These are phyloP conservation scores for Microtus montanus DNA, from an alignment of 2,113 vertebrate species.

Conservation along the genomic window DNA sequence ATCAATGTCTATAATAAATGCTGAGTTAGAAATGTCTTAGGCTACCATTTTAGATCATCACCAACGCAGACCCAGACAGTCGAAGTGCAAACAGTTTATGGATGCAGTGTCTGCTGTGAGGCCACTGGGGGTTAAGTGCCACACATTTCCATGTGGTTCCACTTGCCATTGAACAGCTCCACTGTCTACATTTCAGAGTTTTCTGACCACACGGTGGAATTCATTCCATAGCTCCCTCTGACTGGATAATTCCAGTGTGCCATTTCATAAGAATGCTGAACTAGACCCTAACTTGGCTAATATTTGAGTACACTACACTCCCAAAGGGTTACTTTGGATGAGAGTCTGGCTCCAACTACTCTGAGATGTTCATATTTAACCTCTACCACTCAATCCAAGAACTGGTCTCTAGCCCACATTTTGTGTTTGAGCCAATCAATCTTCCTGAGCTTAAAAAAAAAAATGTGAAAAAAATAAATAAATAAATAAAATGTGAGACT, in stretches of 20 bases:
- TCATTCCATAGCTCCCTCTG: conserved; percentile 71
- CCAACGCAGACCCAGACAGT: conserved; percentile 57
- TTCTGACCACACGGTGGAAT: conserved; percentile 41
- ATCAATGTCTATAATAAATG: background rate
- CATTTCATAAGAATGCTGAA: conserved; percentile 76
- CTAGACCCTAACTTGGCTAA: conserved; percentile 74
- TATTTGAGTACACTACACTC: conserved; percentile 69
- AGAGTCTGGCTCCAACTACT: conserved; percentile 66
- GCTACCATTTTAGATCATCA: conserved; percentile 69
- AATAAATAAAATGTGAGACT: background rate
- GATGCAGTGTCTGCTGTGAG: conserved; percentile 35
- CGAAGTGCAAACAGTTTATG: conserved; percentile 25
- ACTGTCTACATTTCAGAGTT: conserved; percentile 37
- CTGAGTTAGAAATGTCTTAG: conserved; percentile 70
- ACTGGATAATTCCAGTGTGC: conserved; percentile 76
- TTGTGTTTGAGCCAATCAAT: conserved; percentile 35
- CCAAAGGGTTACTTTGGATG: conserved; percentile 65
- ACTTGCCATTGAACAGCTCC: conserved; percentile 36
- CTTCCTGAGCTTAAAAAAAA: conserved; percentile 47
- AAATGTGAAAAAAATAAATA: background rate
- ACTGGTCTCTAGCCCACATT: conserved; percentile 4
- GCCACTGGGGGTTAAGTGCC: conserved; percentile 53
- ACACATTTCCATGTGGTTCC: background rate
- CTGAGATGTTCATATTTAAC: conserved; percentile 70
- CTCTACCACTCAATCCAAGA: conserved; percentile 58